A percentile compares a stretch with the other conserved stretches of the same genome.
phyloP scores from a whole-genome alignment of 2,797 vertebrate genomes.

The Streptopelia turtur region DNA sequence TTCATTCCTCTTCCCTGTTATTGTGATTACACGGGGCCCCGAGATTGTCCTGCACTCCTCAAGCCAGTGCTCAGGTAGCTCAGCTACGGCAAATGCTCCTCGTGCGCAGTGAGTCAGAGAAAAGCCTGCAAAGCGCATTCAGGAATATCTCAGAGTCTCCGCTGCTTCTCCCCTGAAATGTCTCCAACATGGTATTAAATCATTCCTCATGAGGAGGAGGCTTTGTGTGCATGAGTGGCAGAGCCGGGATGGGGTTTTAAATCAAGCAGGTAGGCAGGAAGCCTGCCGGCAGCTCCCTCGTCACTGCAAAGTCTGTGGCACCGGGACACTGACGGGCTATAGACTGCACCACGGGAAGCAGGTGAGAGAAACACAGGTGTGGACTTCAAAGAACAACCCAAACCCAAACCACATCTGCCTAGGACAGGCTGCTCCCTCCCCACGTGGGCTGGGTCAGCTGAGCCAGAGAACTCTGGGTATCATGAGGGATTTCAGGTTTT shows the following conservation, averaged over 20 bases:
- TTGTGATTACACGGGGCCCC: background rate
- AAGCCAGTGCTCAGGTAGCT: background rate
- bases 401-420: background rate
- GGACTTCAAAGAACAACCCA: background rate
- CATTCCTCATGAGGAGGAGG: background rate
- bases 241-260: background rate
- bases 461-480: background rate
- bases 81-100: background rate
- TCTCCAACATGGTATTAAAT: background rate
- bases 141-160: background rate
- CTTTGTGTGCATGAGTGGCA: fast-evolving
- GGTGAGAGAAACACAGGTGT: background rate
- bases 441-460: background rate
- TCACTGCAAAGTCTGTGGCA: fast-evolving
- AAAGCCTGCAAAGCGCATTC: background rate
- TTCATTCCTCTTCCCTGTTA: background rate
- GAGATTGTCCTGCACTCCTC: background rate
- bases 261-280: background rate
- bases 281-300: background rate
- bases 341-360: fast-evolving
- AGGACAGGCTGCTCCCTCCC: background rate
- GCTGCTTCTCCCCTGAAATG: background rate
- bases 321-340: fast-evolving
- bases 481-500: background rate
- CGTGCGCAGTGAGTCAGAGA: fast-evolving